Evolutionary conservation across 2,888 invertebrate genomes (phyloP).

Genomic region (Sclerodermus sp.): DNA sequence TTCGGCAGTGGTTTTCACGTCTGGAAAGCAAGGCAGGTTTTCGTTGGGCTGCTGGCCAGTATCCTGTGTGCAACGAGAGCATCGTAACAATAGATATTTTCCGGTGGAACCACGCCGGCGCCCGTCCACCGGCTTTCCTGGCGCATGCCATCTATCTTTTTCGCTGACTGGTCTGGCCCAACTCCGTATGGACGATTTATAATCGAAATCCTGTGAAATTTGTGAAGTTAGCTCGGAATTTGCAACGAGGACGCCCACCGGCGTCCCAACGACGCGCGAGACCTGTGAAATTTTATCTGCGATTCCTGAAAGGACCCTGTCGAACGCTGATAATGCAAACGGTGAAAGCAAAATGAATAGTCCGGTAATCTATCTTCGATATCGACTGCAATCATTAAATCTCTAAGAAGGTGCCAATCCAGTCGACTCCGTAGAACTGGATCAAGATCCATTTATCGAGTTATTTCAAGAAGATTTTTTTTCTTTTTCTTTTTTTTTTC

Average conservation of each 20-base stretch:
- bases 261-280: neutral
- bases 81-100: conserved; percentile 39
- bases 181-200: conserved; percentile 19
- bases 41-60: conserved; percentile 34
- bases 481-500: no score
- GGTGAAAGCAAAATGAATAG: no score
- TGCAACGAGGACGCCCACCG: no score
- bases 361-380: no score
- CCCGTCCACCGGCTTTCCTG: conserved; percentile 13
- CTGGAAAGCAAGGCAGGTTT: conserved; percentile 6
- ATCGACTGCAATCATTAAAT: no score
- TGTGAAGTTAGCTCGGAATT: neutral
- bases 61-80: conserved; percentile 8
- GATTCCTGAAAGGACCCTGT: no score
- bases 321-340: no score
- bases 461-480: no score
- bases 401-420: no score
- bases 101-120: conserved; percentile 24
- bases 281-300: no score
- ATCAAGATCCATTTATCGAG: no score
- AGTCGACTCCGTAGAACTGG: no score
- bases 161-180: conserved; percentile 23
- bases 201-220: conserved; percentile 18
- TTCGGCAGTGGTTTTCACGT: conserved; percentile 12
- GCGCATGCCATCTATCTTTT: conserved; percentile 22